Evolutionary conservation across 2,797 vertebrate species (phyloP).

Genomic region (Columba guinea): DNA sequence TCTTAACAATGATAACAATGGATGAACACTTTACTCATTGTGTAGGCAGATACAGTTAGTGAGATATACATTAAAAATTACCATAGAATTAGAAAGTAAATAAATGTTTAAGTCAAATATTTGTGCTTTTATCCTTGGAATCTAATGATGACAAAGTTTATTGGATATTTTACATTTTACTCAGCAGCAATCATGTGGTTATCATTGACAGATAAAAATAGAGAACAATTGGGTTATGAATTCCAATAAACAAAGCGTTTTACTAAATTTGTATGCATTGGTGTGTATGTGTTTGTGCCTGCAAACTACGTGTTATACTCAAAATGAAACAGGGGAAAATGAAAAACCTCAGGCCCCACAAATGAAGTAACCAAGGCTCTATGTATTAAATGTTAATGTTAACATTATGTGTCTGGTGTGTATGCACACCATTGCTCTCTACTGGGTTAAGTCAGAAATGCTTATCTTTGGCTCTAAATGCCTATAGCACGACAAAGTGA

Average conservation of each 20-base stretch:
- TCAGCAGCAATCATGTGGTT: not conserved
- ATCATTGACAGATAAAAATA: slow-evolving; percentile 4
- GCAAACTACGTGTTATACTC: not conserved
- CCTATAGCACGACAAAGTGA: not conserved
- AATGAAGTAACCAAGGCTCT: not conserved
- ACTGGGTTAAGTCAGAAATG: slow-evolving; percentile 63
- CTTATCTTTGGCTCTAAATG: slow-evolving; percentile 23
- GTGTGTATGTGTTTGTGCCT: not conserved
- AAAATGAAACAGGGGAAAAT: not conserved
- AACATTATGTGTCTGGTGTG: not conserved
- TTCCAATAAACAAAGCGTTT: slow-evolving; percentile 19
- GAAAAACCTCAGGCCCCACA: not conserved
- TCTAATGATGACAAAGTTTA: slow-evolving; percentile 38
- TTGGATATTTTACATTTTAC: slow-evolving; percentile 44
- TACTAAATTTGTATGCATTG: not conserved
- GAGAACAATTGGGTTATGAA: not conserved
- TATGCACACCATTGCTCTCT: slow-evolving; percentile 64
- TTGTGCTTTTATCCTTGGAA: slow-evolving; percentile 39
- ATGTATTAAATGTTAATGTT: not conserved
- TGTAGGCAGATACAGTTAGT: slow-evolving; percentile 63
- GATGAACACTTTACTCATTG: slow-evolving; percentile 67
- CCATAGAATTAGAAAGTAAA: slow-evolving; percentile 56
- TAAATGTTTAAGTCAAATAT: slow-evolving; percentile 57
- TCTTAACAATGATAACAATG: slow-evolving; percentile 70
- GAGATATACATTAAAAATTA: slow-evolving; percentile 66